Base-by-base conservation (phyloP, 2,888 invertebrate genomes). In the Mechanitis mazaeus region DNA sequence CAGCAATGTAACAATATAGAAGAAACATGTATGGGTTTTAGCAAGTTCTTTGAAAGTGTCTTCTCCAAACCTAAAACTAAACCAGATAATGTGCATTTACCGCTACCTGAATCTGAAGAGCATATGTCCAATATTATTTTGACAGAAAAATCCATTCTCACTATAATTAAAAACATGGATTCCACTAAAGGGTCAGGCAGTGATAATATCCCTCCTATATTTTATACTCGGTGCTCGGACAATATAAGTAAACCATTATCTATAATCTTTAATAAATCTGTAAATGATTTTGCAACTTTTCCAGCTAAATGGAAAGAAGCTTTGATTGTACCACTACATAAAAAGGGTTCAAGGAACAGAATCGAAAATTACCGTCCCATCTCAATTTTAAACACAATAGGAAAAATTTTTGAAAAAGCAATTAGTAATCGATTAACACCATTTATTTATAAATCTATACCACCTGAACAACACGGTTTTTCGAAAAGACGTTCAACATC, bases 301-400 rank as follows among this genome's bases (percentile, higher is more conserved):
- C 20, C 20, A 20, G 20, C 20, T 20, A 20, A 20, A 20, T 20
- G 20, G 20, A 20, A 20, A 20, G 45, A 56, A 33, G 50, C 60
- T 5, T n/a, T 56, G 6, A 33, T 60, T 2, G 33, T 56, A 56
- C 60, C 60, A 3, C 38, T 60, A 2, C 60, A 60, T 50, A 60
- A 60, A 60, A 42, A 4, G 1, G 60, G 60, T 11, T 9, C 56
- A 3, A 47, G 55, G 4, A 42, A 45, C 3, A 31, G 42, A 31
- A 60, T 53, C n/a, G 60, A 60, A 50, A 47, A 60, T 53, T 60
- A 56, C 20, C 47, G 56, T 5, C 60, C 60, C 2, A 60, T 60
- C 9, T 60, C 60, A n/a, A 60, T 50, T 42, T 38, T 60, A n/a
- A 60, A 56, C 31, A 33, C 50, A 31, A 31, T 60, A 31, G 45